These are phyloP conservation scores for Cephus spinipes DNA, from an alignment of 2,888 invertebrate genomes.

Conservation along the genomic window DNA sequence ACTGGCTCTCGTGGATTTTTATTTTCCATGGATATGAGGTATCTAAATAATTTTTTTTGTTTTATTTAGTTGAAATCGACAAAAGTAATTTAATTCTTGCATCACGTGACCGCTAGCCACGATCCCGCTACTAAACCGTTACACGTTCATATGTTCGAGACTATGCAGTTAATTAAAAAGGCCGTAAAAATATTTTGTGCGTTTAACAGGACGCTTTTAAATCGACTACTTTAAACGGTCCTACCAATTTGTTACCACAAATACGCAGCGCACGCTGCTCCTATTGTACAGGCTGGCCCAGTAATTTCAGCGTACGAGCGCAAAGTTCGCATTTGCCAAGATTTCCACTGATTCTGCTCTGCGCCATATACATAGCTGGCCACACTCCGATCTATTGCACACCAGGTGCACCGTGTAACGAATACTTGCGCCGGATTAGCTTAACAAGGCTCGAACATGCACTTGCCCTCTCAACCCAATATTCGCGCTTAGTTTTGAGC, in stretches of 20 bases:
- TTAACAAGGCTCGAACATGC: neutral
- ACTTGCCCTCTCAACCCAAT: neutral
- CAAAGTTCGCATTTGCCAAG: slow-evolving; percentile 35
- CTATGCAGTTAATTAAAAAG: neutral
- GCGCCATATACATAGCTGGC: slow-evolving; percentile 24
- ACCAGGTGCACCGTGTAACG: slow-evolving; percentile 27
- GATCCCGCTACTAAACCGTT: neutral
- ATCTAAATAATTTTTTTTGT: neutral
- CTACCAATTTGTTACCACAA: neutral
- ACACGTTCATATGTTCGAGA: neutral
- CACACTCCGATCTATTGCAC: slow-evolving; percentile 25
- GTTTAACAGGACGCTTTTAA: neutral
- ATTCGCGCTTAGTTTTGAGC: neutral
- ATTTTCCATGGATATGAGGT: neutral
- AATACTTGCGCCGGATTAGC: neutral
- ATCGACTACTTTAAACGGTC: slow-evolving; percentile 12
- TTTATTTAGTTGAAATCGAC: neutral
- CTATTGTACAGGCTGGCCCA: neutral
- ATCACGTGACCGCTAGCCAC: neutral
- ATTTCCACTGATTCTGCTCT: slow-evolving; percentile 39
- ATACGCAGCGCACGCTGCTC: neutral
- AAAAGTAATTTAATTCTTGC: neutral
- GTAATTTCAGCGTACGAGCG: neutral
- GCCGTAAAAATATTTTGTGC: neutral
- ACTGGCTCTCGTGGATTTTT: neutral